Percentiles rank a stretch among this genome's conserved stretches.
These are phyloP conservation scores for Trididemnum clinides DNA, from an alignment of 23 tunicate species.

Conservation along the genomic window DNA sequence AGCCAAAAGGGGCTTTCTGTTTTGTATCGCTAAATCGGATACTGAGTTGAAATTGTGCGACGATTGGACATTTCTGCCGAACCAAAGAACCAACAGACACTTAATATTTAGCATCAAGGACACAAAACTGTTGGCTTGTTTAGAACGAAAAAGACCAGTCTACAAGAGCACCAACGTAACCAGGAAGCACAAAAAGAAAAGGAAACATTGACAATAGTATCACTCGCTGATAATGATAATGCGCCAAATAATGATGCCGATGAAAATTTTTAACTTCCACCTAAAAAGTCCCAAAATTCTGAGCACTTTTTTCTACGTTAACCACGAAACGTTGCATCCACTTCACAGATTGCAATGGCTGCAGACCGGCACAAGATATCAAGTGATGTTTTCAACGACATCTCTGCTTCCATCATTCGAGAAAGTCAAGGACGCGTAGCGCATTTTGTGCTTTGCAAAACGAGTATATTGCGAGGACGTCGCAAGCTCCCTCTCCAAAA, in stretches of 20 bases:
- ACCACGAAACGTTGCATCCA: conserved; percentile 1
- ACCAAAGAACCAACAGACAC: neutral
- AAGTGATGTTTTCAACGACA: neutral
- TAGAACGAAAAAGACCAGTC: neutral
- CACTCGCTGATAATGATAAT: too few relatives aligned
- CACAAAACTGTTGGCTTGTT: neutral
- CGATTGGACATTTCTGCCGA: neutral
- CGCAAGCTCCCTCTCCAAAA: too few relatives aligned
- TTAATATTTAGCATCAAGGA: neutral
- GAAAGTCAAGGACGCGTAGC: neutral
- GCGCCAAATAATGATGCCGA: too few relatives aligned
- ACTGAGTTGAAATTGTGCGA: too few relatives aligned
- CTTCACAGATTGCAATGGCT: conserved; percentile 7
- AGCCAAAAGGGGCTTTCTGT: too few relatives aligned
- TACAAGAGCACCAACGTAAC: neutral
- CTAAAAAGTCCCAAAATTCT: neutral
- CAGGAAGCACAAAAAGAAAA: conserved; percentile 7
- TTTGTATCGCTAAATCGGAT: too few relatives aligned
- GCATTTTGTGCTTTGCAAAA: neutral
- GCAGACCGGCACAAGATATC: conserved; percentile 4
- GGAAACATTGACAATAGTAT: too few relatives aligned
- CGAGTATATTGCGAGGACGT: too few relatives aligned
- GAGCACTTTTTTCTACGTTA: neutral
- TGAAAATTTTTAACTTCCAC: neutral
- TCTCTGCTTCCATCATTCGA: neutral